phyloP scores from a whole-genome alignment of 2,113 vertebrate genomes.

The Oenanthe melanoleuca region DNA sequence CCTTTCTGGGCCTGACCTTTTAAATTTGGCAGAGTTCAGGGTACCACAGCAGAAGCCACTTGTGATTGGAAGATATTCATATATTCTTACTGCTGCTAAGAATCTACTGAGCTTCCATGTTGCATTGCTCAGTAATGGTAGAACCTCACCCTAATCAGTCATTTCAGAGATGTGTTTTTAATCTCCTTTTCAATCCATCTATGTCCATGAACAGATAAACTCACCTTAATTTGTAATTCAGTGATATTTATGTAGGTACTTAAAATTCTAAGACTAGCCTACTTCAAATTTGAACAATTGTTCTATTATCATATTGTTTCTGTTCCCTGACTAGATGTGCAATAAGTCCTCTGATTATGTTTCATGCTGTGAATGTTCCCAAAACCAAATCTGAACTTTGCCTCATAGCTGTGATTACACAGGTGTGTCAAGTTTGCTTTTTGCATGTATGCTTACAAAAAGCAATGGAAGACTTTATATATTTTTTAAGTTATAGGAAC shows the following conservation, averaged over 20 bases:
- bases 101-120: background rate
- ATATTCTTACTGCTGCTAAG: background rate
- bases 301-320: slow-evolving; percentile 2
- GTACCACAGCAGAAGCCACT: background rate
- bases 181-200: background rate
- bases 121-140: background rate
- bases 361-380: slow-evolving; percentile 25
- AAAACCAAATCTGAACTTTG: slow-evolving; percentile 60
- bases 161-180: slow-evolving; percentile 2
- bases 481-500: background rate
- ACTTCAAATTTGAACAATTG: slow-evolving; percentile 9
- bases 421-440: slow-evolving; percentile 47
- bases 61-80: background rate
- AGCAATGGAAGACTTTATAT: background rate
- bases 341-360: background rate
- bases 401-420: slow-evolving; percentile 17
- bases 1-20: background rate
- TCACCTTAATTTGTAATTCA: slow-evolving; percentile 10
- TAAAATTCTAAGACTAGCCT: slow-evolving; percentile 15
- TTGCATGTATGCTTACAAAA: background rate
- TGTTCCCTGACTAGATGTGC: slow-evolving; percentile 8
- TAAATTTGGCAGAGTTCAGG: background rate
- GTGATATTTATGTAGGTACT: slow-evolving; percentile 47
- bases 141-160: background rate
- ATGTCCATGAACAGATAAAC: slow-evolving; percentile 7